A percentile compares a stretch with the other conserved stretches of the same genome.
Conservation (phyloP, 1,140 invertebrate genomes). For the Papilio polyxenes region DNA sequence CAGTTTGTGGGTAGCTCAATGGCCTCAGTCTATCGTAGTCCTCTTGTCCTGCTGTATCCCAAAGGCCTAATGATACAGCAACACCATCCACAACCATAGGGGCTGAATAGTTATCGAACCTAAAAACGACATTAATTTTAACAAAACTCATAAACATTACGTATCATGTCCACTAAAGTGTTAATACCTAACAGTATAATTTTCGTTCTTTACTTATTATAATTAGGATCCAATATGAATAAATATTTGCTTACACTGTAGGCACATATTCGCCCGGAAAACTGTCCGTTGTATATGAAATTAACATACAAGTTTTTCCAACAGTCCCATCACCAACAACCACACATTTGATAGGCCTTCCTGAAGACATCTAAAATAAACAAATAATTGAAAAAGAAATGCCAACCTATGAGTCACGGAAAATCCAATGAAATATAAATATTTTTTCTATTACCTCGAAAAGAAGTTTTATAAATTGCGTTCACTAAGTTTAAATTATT, state of each 20-base stretch:
- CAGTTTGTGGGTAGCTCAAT: conserved; percentile 96
- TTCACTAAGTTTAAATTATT: conserved; percentile 29
- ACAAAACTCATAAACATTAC: conserved; percentile 1
- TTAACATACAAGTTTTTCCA: conserved; percentile 99
- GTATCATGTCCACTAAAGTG: not conserved
- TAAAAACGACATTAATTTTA: conserved; percentile 70
- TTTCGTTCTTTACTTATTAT: conserved; percentile 1
- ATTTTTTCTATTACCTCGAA: conserved; percentile 42
- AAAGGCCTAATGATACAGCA: conserved; percentile 95
- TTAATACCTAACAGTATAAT: not conserved
- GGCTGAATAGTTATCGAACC: conserved; percentile 98
- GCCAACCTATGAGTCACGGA: conserved; percentile 72
- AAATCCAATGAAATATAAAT: conserved; percentile 55
- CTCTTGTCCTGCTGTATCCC: conserved; percentile 98
- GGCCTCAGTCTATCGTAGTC: conserved; percentile 98
- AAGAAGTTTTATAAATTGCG: conserved; percentile 25
- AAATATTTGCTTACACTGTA: conserved; percentile 89
- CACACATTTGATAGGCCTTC: conserved; percentile 98
- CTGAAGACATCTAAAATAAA: conserved; percentile 86
- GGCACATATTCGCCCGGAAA: conserved; percentile 99
- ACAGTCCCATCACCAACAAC: conserved; percentile 95
- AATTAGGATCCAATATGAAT: conserved; percentile 46
- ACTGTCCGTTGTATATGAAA: conserved; percentile 99
- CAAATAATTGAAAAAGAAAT: conserved; percentile 68
- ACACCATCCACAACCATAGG: conserved; percentile 99